phyloP scores from a whole-genome alignment of 2,888 invertebrate species.

The Nephrotoma guestfalica region DNA sequence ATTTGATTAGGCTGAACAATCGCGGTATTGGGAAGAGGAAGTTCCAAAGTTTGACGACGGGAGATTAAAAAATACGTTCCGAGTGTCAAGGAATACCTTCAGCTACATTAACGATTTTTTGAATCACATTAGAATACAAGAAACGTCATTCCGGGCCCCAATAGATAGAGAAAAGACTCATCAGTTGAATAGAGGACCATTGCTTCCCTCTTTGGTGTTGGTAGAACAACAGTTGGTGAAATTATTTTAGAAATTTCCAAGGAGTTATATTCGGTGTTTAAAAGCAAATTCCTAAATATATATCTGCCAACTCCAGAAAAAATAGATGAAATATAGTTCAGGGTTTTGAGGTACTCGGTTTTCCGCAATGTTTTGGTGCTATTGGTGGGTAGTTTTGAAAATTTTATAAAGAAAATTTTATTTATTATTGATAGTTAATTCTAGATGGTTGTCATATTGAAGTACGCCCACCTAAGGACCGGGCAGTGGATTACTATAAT shows the following conservation, averaged over 20 bases:
- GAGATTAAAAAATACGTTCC: not conserved
- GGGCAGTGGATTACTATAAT: constrained; percentile 1
- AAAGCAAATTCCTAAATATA: not conserved
- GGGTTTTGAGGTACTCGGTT: not conserved
- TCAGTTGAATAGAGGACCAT: not conserved
- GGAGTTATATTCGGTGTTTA: not conserved
- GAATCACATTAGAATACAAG: not conserved
- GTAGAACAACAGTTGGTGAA: not conserved
- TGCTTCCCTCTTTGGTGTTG: not conserved
- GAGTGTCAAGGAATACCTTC: not conserved
- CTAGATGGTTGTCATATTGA: constrained; percentile 7
- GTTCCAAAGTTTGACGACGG: too few relatives aligned
- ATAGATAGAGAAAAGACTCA: not conserved
- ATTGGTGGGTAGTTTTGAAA: not conserved
- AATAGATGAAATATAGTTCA: not conserved
- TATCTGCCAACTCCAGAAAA: not conserved
- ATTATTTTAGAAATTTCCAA: not conserved
- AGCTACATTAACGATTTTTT: not conserved
- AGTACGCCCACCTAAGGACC: not conserved
- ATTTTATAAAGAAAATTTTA: not conserved
- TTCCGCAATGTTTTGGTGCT: not conserved
- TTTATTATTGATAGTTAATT: not conserved
- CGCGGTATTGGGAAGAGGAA: too few relatives aligned
- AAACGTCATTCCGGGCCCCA: not conserved
- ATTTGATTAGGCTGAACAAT: too few relatives aligned